A percentile compares a stretch with the other conserved stretches of the same genome.
These are phyloP conservation scores for Turdus rufiventris DNA, from an alignment of 2,113 vertebrate species.

Conservation along the genomic window DNA sequence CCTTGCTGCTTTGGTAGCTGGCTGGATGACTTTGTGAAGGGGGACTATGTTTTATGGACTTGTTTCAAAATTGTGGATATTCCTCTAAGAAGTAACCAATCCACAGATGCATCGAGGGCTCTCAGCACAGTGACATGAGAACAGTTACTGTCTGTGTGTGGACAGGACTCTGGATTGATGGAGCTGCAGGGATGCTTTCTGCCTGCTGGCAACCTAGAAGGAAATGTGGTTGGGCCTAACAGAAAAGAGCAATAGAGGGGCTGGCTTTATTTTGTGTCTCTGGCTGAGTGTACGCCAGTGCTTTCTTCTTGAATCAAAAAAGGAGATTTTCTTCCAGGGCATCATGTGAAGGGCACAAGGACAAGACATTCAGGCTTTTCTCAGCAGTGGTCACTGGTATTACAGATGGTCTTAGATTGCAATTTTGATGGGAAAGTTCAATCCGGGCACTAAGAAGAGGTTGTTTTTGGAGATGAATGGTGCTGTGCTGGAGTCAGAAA, in stretches of 20 bases:
- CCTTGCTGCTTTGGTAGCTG: neutral
- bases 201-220: neutral
- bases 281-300: neutral
- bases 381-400: neutral
- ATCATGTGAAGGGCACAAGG: fast-evolving
- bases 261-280: neutral
- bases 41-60: neutral
- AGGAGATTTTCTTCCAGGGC: neutral
- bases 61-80: neutral
- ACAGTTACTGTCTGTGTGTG: neutral
- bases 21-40: neutral
- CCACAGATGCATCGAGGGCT: neutral
- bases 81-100: neutral
- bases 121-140: neutral
- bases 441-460: neutral
- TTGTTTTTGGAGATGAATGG: neutral
- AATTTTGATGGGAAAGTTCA: neutral
- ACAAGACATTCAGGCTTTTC: neutral
- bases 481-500: neutral
- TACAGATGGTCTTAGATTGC: neutral
- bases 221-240: neutral
- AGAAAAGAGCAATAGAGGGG: neutral
- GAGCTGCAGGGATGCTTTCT: neutral
- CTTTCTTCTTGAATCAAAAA: neutral
- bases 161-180: neutral